These are phyloP conservation scores for Gymnothorax reevesii DNA, from an alignment of 2,797 vertebrate species.

Conservation along the genomic window DNA sequence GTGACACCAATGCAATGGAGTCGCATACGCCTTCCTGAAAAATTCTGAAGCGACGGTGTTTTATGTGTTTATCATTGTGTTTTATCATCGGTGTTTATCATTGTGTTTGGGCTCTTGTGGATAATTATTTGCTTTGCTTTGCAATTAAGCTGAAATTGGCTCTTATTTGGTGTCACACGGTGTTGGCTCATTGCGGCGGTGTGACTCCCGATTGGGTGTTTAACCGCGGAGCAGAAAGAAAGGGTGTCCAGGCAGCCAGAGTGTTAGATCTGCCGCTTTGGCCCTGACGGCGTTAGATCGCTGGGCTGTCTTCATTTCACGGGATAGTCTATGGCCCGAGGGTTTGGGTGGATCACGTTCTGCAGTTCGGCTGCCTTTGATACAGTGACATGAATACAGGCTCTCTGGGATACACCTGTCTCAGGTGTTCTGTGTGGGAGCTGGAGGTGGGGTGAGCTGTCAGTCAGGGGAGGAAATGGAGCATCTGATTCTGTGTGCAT, in stretches of 20 bases:
- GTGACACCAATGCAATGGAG: background rate
- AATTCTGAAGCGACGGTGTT: background rate
- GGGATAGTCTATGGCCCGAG: constrained; percentile 39
- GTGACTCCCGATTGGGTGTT: background rate
- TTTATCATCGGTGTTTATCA: too few relatives aligned
- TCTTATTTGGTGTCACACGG: background rate
- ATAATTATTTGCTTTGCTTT: background rate
- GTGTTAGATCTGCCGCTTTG: background rate
- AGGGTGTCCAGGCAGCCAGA: background rate
- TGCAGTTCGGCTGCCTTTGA: constrained; percentile 31
- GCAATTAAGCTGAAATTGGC: background rate
- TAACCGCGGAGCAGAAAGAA: background rate
- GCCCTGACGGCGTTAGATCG: constrained; percentile 2
- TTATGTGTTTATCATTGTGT: too few relatives aligned
- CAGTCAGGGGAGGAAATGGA: constrained; percentile 15
- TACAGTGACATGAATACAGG: constrained; percentile 40
- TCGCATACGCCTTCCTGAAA: background rate
- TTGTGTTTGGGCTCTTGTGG: background rate
- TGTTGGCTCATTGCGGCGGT: background rate
- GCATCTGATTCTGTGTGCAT: constrained; percentile 45
- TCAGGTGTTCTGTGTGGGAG: constrained; percentile 21
- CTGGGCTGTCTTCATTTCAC: constrained; percentile 25
- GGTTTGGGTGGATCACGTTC: constrained; percentile 35
- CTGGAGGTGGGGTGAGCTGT: constrained; percentile 13
- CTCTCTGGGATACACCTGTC: constrained; percentile 32